Conservation (phyloP, 2,888 invertebrate genomes). For the Hedychridium roseum region DNA sequence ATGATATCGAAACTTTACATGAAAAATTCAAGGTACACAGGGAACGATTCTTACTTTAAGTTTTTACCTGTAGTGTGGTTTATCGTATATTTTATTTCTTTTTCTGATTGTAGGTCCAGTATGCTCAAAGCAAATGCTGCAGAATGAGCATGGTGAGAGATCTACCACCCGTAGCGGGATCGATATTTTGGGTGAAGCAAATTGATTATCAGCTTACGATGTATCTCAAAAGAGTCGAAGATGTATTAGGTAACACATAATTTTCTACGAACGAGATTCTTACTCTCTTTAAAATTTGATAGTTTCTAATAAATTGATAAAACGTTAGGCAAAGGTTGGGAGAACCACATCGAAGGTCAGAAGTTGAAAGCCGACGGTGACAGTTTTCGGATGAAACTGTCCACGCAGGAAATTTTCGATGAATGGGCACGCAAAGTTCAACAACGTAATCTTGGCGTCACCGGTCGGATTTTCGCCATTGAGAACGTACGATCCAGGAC, state of each 20-base stretch:
- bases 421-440: slow-evolving; percentile 97
- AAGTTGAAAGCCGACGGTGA: slow-evolving; percentile 97
- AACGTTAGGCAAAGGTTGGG: slow-evolving; percentile 91
- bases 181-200: slow-evolving; percentile 98
- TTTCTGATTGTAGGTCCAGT: slow-evolving; percentile 76
- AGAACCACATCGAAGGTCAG: slow-evolving; percentile 98
- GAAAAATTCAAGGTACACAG: slow-evolving; percentile 98
- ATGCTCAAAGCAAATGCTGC: slow-evolving; percentile 93
- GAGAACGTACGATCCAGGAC: slow-evolving; percentile 82
- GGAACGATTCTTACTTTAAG: too few relatives aligned
- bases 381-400: slow-evolving; percentile 94
- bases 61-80: too few relatives aligned
- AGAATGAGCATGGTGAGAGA: slow-evolving; percentile 91
- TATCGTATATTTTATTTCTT: neutral
- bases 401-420: slow-evolving; percentile 97
- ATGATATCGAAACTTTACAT: slow-evolving; percentile 97
- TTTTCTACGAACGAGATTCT: neutral
- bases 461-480: slow-evolving; percentile 93
- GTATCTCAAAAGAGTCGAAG: slow-evolving; percentile 96
- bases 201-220: slow-evolving; percentile 97
- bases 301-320: too few relatives aligned
- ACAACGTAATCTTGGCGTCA: slow-evolving; percentile 91
- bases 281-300: neutral
- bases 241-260: slow-evolving; percentile 81
- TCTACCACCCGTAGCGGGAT: slow-evolving; percentile 96